Base-by-base conservation (phyloP, 2,113 vertebrate genomes). In the Baryphthengus martii region DNA sequence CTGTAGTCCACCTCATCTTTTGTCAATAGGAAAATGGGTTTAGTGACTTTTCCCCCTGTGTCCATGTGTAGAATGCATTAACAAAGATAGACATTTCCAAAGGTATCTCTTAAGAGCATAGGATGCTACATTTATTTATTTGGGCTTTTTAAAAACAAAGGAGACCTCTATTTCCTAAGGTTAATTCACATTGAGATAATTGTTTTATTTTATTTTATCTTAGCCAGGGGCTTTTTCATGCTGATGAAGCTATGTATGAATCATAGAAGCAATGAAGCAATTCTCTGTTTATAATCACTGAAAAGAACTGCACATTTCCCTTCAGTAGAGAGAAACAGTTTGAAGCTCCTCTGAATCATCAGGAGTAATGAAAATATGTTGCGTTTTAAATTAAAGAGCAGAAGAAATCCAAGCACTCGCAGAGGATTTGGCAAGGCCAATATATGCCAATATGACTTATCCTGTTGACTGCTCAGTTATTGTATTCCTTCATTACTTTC, bases 231-330 rank as follows among this genome's bases (percentile, higher is more conserved):
- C 73, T 93, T 87, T 88, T 47, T 92, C 39, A 78, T 93, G 56
- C 53, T 75, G 56, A 29, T 76, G 72, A 19, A 88, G 81, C n/a
- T 56, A 15, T 29, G 2, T 65, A 44, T 92, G 89, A 96, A 96
- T 97, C 94, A 92, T 40, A 70, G 42, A 79, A 74, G 92, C 81
- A 91, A 74, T 80, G 85, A 95, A 92, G 84, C 85, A 89, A 68
- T 94, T 95, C 82, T 85, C 68, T 90, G 70, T 92, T 96, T 95
- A 73, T 39, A 94, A 82, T 67, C 66, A 81, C 70, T 79, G 88
- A 44, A 33, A 66, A 87, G 79, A 95, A 29, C 90, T 80, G 44
- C 88, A 78, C 95, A 82, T 96, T 86, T 88, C 31, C 70, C 45
- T 74, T 77, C 67, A 83, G n/a, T 25, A 65, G 47, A 77, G 16